Conservation (phyloP, 2,113 vertebrate genomes). For the Dascyllus trimaculatus region DNA sequence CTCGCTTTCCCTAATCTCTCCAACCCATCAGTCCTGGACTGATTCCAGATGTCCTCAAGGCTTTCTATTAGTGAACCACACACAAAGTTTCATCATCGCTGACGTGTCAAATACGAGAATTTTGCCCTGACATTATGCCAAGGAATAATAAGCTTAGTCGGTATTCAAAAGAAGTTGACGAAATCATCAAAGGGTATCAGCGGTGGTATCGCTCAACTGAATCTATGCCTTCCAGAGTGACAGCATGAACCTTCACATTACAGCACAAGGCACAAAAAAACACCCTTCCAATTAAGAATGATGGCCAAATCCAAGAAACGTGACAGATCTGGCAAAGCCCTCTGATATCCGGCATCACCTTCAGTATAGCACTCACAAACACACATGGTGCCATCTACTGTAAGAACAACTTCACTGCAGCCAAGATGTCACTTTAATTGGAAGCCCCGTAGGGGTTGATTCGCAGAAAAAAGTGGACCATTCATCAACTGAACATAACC, state of each 20-base stretch:
- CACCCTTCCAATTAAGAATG: too few relatives aligned
- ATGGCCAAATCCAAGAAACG: not conserved
- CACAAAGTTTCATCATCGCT: not conserved
- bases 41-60: not conserved
- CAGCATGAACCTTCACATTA: too few relatives aligned
- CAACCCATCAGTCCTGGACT: slow-evolving; percentile 16
- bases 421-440: not conserved
- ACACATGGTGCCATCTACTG: not conserved
- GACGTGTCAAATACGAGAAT: too few relatives aligned
- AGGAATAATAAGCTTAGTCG: too few relatives aligned
- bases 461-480: not conserved
- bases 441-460: not conserved
- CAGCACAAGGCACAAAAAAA: too few relatives aligned
- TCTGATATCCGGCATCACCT: not conserved
- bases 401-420: not conserved
- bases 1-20: slow-evolving; percentile 17
- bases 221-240: too few relatives aligned
- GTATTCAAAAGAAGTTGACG: not conserved
- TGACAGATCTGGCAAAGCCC: not conserved
- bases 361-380: not conserved
- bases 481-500: not conserved
- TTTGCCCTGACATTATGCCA: too few relatives aligned
- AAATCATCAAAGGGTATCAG: not conserved
- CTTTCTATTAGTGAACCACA: not conserved
- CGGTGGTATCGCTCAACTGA: not conserved